Evolutionary conservation across 2,888 invertebrate species (phyloP), one percentile per base, ranked within the genome.

Genomic region (Dicranocentrus wangi): DNA sequence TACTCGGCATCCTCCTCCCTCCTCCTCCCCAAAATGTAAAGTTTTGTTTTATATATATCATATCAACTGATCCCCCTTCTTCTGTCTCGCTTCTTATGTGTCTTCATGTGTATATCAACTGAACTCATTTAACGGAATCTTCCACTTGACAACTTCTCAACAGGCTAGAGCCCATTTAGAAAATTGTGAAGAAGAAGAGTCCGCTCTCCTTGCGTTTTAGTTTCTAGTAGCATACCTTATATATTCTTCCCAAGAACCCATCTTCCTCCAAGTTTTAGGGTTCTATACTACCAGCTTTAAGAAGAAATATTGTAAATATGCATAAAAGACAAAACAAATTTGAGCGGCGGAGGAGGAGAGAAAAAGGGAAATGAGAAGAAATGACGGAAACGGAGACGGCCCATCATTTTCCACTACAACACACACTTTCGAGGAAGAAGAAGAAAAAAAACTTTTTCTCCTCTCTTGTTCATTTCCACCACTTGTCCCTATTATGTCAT

Each of bases 401-500:
- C 55, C 73, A 75, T 75, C 65, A 75, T 75, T 75, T 75, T 75
- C 65, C 73, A 75, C 73, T 75, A 75, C 39, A 75, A 25, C 51
- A 51, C 72, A 63, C 72, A 61, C 63, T 72, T 23, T 23, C 55
- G 17, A 43, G 43, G 13, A 8, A n/a, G n/a, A n/a, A 43, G 43
- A 43, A 43, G 27, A 51, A 21, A 51, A 51, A 21, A 21, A 55
- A 55, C 55, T 42, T 61, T 61, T 61, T 32, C 61, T n/a, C 58
- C n/a, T 21, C 28, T 58, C 32, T 60, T 28, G 13, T 72, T 47
- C 42, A 39, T n/a, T 43, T 51, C 60, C 39, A 42, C 66, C 55
- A 75, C 73, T 75, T 75, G 47, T 75, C 42, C 73, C 65, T 53
- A 75, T 75, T 75, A 75, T 66, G 66, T 66, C 73, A 75, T 75